Evolutionary conservation across 2,888 invertebrate genomes (phyloP).

Genomic region (Tenthredo scrophulariae): DNA sequence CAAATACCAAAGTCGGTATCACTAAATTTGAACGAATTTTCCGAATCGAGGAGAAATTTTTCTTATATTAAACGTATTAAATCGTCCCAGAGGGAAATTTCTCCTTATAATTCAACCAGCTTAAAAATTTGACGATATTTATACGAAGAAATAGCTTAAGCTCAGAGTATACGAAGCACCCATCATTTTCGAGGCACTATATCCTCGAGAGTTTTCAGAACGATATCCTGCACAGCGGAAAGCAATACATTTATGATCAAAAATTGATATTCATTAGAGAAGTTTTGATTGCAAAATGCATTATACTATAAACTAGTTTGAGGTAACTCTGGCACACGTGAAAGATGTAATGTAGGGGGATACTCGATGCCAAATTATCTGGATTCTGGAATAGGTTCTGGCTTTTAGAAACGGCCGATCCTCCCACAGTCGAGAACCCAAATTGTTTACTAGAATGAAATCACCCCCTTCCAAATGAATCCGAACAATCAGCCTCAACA

Average conservation of each 20-base stretch:
- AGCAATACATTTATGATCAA: not conserved
- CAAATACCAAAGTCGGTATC: not conserved
- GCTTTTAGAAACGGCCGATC: not conserved
- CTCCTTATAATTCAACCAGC: not conserved
- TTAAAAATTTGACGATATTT: too few relatives aligned
- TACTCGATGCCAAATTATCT: slow-evolving; percentile 15
- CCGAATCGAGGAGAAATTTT: not conserved
- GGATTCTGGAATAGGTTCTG: not conserved
- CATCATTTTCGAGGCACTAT: not conserved
- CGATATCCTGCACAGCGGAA: not conserved
- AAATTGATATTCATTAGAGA: not conserved
- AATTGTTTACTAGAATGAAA: not conserved
- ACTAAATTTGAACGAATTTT: not conserved
- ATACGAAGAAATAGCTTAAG: too few relatives aligned
- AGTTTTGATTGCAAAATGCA: slow-evolving; percentile 6
- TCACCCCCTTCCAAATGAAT: not conserved
- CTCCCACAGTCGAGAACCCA: not conserved
- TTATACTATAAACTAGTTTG: slow-evolving; percentile 12
- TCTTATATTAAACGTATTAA: not conserved
- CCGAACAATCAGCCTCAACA: too few relatives aligned
- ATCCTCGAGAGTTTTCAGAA: not conserved
- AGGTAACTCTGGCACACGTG: slow-evolving; percentile 7
- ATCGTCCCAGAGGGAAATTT: not conserved
- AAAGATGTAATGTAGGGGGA: not conserved
- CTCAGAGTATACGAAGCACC: too few relatives aligned